Conservation (phyloP, 2,797 vertebrate species). For the Natrix natrix region DNA sequence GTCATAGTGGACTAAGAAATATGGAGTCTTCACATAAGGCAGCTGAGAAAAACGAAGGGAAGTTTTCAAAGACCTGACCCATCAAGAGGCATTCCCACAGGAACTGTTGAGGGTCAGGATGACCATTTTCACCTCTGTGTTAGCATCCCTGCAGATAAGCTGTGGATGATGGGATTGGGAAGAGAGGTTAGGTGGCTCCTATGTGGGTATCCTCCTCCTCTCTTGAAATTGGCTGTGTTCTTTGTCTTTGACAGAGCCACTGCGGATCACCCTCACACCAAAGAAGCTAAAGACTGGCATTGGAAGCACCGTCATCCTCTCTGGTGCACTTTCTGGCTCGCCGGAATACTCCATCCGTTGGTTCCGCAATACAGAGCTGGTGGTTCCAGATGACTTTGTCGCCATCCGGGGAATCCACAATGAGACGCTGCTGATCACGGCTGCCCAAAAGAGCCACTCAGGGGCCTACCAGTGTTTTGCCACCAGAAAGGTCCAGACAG, state of each 20-base stretch:
- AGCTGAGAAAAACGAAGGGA: neutral
- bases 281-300: slow-evolving; percentile 98
- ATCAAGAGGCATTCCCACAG: neutral
- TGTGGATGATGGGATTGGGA: neutral
- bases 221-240: neutral
- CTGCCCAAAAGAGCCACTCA: slow-evolving; percentile 95
- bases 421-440: slow-evolving; percentile 93
- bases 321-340: slow-evolving; percentile 90
- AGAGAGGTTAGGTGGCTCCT: neutral
- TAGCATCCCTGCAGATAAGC: neutral
- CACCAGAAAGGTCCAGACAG: slow-evolving; percentile 88
- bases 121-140: neutral
- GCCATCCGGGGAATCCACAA: slow-evolving; percentile 96
- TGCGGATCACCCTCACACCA: slow-evolving; percentile 93
- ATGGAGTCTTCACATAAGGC: neutral
- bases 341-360: slow-evolving; percentile 90
- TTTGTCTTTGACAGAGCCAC: slow-evolving; percentile 78
- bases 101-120: neutral
- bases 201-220: neutral
- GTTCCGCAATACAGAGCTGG: slow-evolving; percentile 95
- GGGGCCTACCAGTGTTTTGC: slow-evolving; percentile 98
- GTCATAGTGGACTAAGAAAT: neutral
- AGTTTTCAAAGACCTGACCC: neutral
- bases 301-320: slow-evolving; percentile 96
- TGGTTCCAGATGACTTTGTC: slow-evolving; percentile 88